Evolutionary conservation across 2,113 vertebrate species (phyloP).

Genomic region (Aplodontia rufa): DNA sequence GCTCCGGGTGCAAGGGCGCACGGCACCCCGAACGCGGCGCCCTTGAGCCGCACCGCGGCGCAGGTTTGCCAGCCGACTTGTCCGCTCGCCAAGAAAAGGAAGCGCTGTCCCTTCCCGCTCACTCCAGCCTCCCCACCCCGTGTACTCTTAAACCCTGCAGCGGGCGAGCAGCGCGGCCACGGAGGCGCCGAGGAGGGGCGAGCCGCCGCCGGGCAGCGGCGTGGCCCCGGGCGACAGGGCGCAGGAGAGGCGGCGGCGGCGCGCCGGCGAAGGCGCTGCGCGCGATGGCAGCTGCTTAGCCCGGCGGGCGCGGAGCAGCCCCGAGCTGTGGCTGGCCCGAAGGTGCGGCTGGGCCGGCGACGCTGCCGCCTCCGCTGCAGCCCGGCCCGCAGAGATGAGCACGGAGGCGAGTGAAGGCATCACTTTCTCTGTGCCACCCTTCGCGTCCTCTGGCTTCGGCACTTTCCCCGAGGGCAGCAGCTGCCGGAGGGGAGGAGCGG

Average conservation of each 20-base stretch:
- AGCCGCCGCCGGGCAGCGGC: slow-evolving; percentile 61
- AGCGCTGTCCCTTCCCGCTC: slow-evolving; percentile 66
- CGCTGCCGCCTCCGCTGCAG: background rate
- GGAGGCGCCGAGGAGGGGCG: slow-evolving; percentile 70
- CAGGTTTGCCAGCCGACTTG: background rate
- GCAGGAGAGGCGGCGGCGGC: slow-evolving; percentile 64
- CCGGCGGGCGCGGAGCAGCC: slow-evolving; percentile 71
- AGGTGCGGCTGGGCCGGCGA: slow-evolving; percentile 54
- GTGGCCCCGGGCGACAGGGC: slow-evolving; percentile 60
- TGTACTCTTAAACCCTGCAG: slow-evolving; percentile 36
- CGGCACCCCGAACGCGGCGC: slow-evolving; percentile 54
- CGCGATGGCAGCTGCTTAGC: slow-evolving; percentile 82
- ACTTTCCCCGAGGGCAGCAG: slow-evolving; percentile 69
- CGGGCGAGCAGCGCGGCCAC: slow-evolving; percentile 68
- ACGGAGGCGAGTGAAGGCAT: slow-evolving; percentile 80
- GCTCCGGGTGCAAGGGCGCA: background rate
- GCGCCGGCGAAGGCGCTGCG: slow-evolving; percentile 63
- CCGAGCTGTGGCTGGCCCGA: slow-evolving; percentile 70
- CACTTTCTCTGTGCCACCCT: slow-evolving; percentile 82
- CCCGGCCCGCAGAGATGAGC: slow-evolving; percentile 78
- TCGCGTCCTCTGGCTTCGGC: slow-evolving; percentile 67
- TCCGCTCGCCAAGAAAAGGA: slow-evolving; percentile 55
- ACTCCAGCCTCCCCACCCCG: slow-evolving; percentile 54
- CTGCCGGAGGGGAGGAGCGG: slow-evolving; percentile 66
- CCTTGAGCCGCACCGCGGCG: slow-evolving; percentile 44